These are phyloP conservation scores for Philopotamus ludificatus DNA, from an alignment of 1,140 invertebrate genomes.

Conservation along the genomic window DNA sequence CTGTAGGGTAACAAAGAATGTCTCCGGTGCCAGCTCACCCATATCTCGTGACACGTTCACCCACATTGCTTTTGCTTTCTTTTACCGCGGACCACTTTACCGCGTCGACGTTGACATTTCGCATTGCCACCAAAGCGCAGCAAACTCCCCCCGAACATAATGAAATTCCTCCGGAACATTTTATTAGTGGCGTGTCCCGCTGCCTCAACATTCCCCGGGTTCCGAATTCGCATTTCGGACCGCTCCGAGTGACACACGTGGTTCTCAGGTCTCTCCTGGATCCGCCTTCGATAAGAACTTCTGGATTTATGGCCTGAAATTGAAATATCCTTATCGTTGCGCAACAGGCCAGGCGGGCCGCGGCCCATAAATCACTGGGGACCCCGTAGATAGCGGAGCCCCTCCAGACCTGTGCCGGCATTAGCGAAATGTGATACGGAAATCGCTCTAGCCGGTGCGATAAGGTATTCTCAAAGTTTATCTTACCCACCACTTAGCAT, in stretches of 20 bases:
- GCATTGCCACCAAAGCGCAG: neutral
- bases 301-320: slow-evolving; percentile 33
- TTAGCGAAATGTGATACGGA: slow-evolving; percentile 7
- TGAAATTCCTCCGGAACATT: slow-evolving; percentile 15
- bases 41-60: slow-evolving; percentile 4
- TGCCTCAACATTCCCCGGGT: neutral
- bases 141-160: neutral
- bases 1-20: neutral
- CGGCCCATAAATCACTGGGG: slow-evolving; percentile 26
- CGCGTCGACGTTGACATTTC: neutral
- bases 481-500: neutral
- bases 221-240: too few species aligned
- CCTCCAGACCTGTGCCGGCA: neutral
- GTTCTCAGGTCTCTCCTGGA: slow-evolving; percentile 1
- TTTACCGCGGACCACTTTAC: neutral
- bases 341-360: slow-evolving; percentile 4
- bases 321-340: slow-evolving; percentile 37
- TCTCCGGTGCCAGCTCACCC: neutral
- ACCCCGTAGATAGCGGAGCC: slow-evolving; percentile 17
- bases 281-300: slow-evolving; percentile 23
- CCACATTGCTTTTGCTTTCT: slow-evolving; percentile 12
- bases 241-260: neutral
- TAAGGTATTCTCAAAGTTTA: neutral
- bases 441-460: neutral
- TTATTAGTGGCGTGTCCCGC: neutral